These are phyloP conservation scores for Agrypnia vestita DNA, from an alignment of 1,140 invertebrate genomes.

Conservation along the genomic window DNA sequence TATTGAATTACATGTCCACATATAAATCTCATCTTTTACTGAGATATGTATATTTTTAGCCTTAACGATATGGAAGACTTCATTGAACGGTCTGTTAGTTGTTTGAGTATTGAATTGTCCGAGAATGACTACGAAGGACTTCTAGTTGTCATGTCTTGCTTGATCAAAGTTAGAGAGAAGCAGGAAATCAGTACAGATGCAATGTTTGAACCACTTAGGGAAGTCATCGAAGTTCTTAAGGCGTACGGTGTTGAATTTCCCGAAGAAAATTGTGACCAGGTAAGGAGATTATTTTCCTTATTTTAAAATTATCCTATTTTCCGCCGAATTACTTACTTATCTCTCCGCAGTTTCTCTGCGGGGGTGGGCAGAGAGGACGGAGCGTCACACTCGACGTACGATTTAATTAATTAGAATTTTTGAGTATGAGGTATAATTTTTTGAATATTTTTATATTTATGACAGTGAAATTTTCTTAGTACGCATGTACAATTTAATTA, in stretches of 20 bases:
- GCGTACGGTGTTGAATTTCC: conserved; percentile 84
- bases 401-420: no score
- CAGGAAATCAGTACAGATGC: conserved; percentile 74
- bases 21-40: no score
- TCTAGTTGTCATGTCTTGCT: conserved; percentile 75
- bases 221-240: conserved; percentile 83
- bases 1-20: no score
- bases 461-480: no score
- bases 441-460: no score
- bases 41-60: conserved; percentile 58
- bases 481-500: no score
- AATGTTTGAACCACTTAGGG: conserved; percentile 88
- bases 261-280: conserved; percentile 76
- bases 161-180: conserved; percentile 77
- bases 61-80: conserved; percentile 76
- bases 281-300: conserved; percentile 55
- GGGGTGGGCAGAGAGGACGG: no score
- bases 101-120: conserved; percentile 73
- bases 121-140: conserved; percentile 80
- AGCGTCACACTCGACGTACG: no score
- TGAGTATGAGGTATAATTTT: no score
- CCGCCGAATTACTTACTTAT: no score
- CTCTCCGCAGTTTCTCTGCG: no score
- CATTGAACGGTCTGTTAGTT: conserved; percentile 74
- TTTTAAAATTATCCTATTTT: neutral